Conservation (phyloP, 2,888 invertebrate genomes). For the Temnothorax rugatulus region DNA sequence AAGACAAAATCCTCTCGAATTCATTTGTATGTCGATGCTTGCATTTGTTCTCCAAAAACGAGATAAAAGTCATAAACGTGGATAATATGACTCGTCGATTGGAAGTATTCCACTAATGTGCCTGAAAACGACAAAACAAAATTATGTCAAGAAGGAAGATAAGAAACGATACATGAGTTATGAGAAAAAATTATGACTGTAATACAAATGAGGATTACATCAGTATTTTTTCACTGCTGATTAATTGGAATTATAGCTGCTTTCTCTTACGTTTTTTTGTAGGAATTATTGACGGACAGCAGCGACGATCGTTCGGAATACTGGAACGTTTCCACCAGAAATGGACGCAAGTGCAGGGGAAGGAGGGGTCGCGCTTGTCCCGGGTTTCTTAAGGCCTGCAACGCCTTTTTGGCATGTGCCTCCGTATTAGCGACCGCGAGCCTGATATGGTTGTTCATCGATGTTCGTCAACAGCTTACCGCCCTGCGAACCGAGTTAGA, state of each 20-base stretch:
- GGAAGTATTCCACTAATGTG: not conserved
- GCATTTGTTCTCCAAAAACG: not conserved
- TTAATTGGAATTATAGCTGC: not conserved
- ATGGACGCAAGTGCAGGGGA: conserved; percentile 80
- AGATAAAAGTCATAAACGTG: not conserved
- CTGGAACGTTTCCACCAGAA: conserved; percentile 82
- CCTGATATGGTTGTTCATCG: conserved; percentile 90
- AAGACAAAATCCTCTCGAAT: not conserved
- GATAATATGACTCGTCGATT: not conserved
- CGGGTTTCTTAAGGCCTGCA: conserved; percentile 88
- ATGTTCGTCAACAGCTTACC: conserved; percentile 90
- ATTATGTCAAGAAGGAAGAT: not conserved
- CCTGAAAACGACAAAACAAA: not conserved
- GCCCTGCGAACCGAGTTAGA: conserved; percentile 90
- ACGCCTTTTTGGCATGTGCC: conserved; percentile 89
- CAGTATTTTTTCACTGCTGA: not conserved
- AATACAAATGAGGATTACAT: not conserved
- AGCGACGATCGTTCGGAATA: conserved; percentile 89
- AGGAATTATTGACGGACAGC: conserved; percentile 90
- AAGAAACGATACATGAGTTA: conserved; percentile 1
- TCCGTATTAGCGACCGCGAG: conserved; percentile 90
- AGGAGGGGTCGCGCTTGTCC: conserved; percentile 85
- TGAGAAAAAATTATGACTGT: conserved; percentile 6
- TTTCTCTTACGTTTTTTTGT: conserved; percentile 75
- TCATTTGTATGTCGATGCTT: not conserved